Base-by-base conservation (phyloP, 2,888 invertebrate species). In the Megamerina dolium region DNA sequence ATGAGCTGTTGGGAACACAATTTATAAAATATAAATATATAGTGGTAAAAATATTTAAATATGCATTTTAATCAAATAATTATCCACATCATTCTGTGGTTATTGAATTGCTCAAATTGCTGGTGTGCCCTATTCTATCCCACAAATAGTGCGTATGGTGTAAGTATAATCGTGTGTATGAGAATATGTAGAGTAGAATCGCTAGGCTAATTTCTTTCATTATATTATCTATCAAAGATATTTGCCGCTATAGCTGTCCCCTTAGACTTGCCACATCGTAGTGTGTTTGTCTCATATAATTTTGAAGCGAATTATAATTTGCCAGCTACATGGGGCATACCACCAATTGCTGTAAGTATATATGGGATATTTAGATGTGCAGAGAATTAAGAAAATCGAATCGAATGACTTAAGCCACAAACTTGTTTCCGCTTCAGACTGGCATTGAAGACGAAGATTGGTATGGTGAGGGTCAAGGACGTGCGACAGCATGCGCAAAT, bases 261-360 rank as follows among this genome's bases (percentile, higher is more conserved):
- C 0, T 64, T 86, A 14, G 82, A 82, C 56, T 74, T 83, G 5
- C 82, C 82, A 0, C 78, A 81, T 53, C 80, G 81, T 50, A 82
- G 81, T 58, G 79, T 85, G 14, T 85, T 83, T 55, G 72, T 85
- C 19, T 83, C 85, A 0, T 83, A 82, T 63, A 85, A 85, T 70
- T 82, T 85, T 56, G 85, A 85, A 60, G 78, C 81, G 0, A 81
- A 80, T 60, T 85, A 83, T 67, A 70, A 68, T 50, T 68, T 80
- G 3, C 78, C 84, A 5, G 72, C 64, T 14, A 82, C 82, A 34
- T 68, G 63, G 63, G 54, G 50, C 37, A 40, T 59, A 19, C 64
- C 64, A 36, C 60, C 62, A 21, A 39, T 59, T 47, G 64, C 59
- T 51, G 65, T 67, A 53, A 61, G 64, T 48, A 40, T 27, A 29